Evolutionary conservation across 92 coral and sea anemone species (phyloP), one percentile per base, ranked within the genome.

Genomic region (Palythoa grandiflora): DNA sequence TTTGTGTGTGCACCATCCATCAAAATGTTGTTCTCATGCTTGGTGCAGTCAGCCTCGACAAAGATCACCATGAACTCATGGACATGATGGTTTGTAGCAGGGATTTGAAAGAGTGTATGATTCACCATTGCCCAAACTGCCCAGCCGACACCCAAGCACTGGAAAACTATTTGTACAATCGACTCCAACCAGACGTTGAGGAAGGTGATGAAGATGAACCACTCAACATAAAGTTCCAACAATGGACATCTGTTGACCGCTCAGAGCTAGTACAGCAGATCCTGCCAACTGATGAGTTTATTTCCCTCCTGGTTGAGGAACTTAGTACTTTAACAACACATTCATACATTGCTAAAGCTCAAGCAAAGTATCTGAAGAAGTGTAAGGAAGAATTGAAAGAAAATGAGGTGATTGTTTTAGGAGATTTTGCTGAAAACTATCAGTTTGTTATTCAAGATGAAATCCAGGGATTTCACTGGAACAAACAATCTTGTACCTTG

Each of bases 291-390:
- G 61, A 38, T 52, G 87, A 71, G 17, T 88, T 88, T 53, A 72
- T 88, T 68, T 80, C 73, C 73, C 81, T 72, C 17, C 91, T 80
- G 72, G 91, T 80, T 3, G 87, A 71, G 71, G 80, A 80, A 87
- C 87, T 88, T 53, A 71, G 80, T 36, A 59, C 74, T 39, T 54
- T 88, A 47, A 88, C 87, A 54, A 10, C 86, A 12, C 90, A 88
- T 70, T 88, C 90, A 40, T 88, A 79, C 78, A 71, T 88, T 88
- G 86, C 90, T 61, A 88, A 50, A 88, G 81, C 91, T 17, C 91
- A 88, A 52, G 87, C 91, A 88, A 80, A 57, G 91, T 88, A 88
- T 80, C 81, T 88, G 51, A 88, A 88, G 87, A 87, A 87, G 66
- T 59, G 88, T 74, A 89, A 89, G 68, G 88, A 89, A 54, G 91